phyloP scores from a whole-genome alignment of 2,797 vertebrate genomes.

The Cirrhinus molitorella region DNA sequence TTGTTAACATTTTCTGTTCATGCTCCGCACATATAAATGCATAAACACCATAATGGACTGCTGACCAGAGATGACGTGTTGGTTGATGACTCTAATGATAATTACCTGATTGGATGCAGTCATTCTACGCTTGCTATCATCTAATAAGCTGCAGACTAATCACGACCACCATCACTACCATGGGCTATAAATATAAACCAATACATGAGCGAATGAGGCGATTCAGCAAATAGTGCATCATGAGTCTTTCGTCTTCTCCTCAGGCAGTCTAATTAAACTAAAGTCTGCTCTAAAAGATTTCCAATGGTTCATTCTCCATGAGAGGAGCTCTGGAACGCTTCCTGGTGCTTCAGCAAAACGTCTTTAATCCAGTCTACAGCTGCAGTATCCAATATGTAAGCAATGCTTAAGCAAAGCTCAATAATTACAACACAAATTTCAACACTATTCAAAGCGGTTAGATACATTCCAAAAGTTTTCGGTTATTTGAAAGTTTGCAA shows the following conservation, averaged over 20 bases:
- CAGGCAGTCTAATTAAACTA: constrained; percentile 15
- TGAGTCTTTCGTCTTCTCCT: background rate
- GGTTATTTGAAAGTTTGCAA: background rate
- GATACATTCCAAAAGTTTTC: background rate
- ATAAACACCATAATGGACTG: background rate
- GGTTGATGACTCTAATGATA: constrained; percentile 10
- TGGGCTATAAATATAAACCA: background rate
- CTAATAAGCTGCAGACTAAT: background rate
- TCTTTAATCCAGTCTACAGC: background rate
- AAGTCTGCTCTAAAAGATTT: constrained; percentile 27
- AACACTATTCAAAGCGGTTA: background rate
- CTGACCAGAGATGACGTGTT: background rate
- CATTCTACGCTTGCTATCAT: background rate
- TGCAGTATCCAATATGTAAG: background rate
- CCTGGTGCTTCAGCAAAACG: background rate
- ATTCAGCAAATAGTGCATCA: background rate
- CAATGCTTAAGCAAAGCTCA: background rate
- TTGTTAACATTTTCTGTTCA: background rate
- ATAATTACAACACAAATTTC: background rate
- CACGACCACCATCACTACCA: background rate
- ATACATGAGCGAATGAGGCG: background rate
- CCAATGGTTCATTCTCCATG: background rate
- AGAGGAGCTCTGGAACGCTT: constrained; percentile 2
- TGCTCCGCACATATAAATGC: background rate
- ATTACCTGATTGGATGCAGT: constrained; percentile 3